Evolutionary conservation across 2,797 vertebrate species (phyloP).

Genomic region (Poecilia velifera): DNA sequence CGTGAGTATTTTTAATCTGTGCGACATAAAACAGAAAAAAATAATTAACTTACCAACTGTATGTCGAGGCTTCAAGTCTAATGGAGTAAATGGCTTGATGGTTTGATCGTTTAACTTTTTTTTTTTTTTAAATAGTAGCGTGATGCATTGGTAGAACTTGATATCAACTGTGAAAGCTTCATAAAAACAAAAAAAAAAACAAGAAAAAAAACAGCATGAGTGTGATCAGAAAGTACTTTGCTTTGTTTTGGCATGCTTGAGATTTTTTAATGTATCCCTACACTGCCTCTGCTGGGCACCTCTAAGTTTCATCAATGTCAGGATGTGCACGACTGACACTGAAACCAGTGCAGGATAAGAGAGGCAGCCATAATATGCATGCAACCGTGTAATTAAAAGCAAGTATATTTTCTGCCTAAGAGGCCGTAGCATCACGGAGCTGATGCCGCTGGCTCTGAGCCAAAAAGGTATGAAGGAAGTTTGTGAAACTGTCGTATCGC

Average conservation of each 20-base stretch:
- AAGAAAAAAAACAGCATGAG: background rate
- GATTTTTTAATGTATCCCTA: background rate
- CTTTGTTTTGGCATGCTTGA: background rate
- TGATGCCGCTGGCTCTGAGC: background rate
- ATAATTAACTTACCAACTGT: background rate
- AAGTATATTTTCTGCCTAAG: constrained; percentile 3
- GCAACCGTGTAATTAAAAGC: constrained; percentile 1
- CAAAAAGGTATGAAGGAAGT: background rate
- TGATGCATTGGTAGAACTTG: background rate
- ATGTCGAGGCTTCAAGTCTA: background rate
- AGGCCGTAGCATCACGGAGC: background rate
- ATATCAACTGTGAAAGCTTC: background rate
- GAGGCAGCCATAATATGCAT: background rate
- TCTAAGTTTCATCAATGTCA: background rate
- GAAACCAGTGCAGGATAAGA: background rate
- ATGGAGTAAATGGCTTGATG: background rate
- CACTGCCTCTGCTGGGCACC: background rate
- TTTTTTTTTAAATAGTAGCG: background rate
- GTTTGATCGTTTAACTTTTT: background rate
- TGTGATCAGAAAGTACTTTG: too few relatives aligned
- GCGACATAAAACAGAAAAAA: background rate
- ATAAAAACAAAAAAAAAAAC: background rate
- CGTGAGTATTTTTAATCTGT: background rate
- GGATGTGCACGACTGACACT: background rate
- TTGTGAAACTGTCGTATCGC: background rate